These are phyloP conservation scores for Sminthurides aquaticus DNA, from an alignment of 2,888 invertebrate species.

Conservation along the genomic window DNA sequence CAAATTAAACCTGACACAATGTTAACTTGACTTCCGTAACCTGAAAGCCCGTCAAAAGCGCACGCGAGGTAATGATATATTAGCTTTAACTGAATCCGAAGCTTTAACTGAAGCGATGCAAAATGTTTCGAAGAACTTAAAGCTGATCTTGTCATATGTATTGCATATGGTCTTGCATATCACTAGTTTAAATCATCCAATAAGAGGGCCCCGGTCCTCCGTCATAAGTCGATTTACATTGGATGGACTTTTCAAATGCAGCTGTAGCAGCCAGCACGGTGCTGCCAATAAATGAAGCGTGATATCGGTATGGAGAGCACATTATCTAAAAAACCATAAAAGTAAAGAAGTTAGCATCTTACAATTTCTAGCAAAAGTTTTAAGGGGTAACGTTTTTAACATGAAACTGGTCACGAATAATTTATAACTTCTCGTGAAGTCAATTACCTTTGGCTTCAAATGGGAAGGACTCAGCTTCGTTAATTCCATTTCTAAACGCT, in stretches of 20 bases:
- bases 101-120: not conserved
- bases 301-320: constrained; percentile 53
- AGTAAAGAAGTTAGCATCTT: not conserved
- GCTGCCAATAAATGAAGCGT: constrained; percentile 55
- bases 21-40: too few species aligned
- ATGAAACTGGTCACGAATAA: not conserved
- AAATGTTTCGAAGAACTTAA: not conserved
- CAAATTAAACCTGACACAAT: too few species aligned
- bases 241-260: constrained; percentile 42
- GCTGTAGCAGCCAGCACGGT: constrained; percentile 49
- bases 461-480: constrained; percentile 52
- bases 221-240: constrained; percentile 37
- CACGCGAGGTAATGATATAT: not conserved
- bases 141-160: too few species aligned
- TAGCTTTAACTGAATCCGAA: not conserved
- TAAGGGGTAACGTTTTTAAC: constrained; percentile 2
- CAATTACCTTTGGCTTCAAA: constrained; percentile 50
- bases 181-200: constrained; percentile 36
- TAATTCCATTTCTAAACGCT: constrained; percentile 52
- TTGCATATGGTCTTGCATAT: too few species aligned
- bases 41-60: too few species aligned
- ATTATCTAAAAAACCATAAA: constrained; percentile 50
- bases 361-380: not conserved
- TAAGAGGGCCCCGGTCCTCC: constrained; percentile 37
- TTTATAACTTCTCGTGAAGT: not conserved